phyloP scores from a whole-genome alignment of 2,113 vertebrate genomes.

The Myotis lucifugus region DNA sequence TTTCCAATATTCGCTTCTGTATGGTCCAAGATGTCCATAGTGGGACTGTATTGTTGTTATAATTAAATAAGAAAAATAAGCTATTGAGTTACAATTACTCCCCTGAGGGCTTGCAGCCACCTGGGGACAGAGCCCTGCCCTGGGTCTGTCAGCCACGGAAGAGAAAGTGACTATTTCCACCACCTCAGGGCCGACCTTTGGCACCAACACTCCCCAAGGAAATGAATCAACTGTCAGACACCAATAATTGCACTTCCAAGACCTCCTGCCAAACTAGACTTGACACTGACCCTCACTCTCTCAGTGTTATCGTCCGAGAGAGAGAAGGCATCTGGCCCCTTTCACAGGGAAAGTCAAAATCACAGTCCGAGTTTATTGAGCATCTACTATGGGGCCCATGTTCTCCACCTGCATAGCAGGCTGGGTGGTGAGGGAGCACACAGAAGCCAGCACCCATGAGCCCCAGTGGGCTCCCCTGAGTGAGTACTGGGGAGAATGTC shows the following conservation, averaged over 20 bases:
- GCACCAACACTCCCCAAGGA: neutral
- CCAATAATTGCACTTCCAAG: neutral
- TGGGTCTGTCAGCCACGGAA: neutral
- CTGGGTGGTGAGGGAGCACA: rapidly evolving
- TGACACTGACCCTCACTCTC: neutral
- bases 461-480: neutral
- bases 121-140: neutral
- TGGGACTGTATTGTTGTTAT: neutral
- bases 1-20: neutral
- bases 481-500: too few species aligned
- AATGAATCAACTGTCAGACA: neutral
- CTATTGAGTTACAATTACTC: neutral
- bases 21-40: neutral
- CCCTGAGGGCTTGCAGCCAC: neutral
- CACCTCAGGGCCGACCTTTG: neutral
- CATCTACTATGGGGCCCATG: neutral
- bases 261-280: neutral
- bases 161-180: neutral
- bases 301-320: neutral
- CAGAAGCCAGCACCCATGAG: neutral
- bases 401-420: rapidly evolving
- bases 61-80: neutral
- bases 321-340: neutral
- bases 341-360: neutral
- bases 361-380: neutral